A percentile compares a stretch with the other conserved stretches of the same genome.
Evolutionary conservation across 1,140 invertebrate genomes (phyloP).

Genomic region (Diachasmimorpha longicaudata): DNA sequence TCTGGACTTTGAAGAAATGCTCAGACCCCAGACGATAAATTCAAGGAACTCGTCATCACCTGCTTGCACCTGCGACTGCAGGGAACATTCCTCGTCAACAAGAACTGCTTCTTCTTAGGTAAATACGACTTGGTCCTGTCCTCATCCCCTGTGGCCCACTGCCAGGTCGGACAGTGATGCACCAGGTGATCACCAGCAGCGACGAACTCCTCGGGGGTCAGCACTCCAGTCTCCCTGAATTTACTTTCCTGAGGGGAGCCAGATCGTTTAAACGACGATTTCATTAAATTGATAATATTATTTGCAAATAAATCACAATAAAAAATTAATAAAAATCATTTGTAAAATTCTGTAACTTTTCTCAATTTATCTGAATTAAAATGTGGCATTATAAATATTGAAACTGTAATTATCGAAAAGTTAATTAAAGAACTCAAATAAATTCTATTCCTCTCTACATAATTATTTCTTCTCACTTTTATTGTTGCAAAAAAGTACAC

Average conservation of each 20-base stretch:
- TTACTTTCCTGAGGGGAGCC: constrained; percentile 84
- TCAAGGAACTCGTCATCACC: constrained; percentile 57
- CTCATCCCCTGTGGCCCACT: constrained; percentile 94
- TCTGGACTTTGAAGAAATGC: too few species aligned
- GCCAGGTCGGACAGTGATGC: constrained; percentile 99
- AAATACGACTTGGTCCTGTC: constrained; percentile 85
- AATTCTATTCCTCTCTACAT: too few species aligned
- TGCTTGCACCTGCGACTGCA: constrained; percentile 93
- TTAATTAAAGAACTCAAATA: too few species aligned
- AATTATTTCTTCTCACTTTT: too few species aligned
- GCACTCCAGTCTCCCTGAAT: constrained; percentile 96
- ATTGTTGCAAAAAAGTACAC: too few species aligned
- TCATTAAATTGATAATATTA: background rate
- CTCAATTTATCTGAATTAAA: too few species aligned
- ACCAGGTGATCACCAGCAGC: constrained; percentile 98
- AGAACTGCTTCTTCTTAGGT: constrained; percentile 95
- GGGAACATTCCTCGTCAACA: constrained; percentile 95
- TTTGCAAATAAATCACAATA: background rate
- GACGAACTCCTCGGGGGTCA: constrained; percentile 97
- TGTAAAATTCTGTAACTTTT: too few species aligned
- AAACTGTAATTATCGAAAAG: too few species aligned
- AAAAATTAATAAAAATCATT: background rate
- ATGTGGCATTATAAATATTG: too few species aligned
- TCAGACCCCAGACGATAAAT: too few species aligned
- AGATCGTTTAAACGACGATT: constrained; percentile 17